phyloP scores from a whole-genome alignment of 2,113 vertebrate genomes.

The Indicator indicator region DNA sequence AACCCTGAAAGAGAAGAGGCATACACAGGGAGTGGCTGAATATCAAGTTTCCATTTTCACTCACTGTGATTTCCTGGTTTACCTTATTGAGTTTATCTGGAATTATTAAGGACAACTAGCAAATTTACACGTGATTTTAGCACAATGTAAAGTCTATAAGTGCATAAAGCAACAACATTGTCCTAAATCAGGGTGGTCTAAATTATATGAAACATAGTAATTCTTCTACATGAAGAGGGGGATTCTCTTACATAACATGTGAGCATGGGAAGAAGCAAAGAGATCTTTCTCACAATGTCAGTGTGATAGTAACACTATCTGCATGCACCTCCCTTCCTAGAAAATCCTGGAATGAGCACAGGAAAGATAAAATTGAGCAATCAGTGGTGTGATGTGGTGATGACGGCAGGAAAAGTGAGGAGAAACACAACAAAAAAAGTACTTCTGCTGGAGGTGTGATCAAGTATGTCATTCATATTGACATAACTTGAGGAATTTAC shows the following conservation, averaged over 20 bases:
- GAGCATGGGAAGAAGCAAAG: background rate
- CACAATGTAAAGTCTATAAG: background rate
- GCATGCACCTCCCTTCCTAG: background rate
- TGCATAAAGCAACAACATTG: background rate
- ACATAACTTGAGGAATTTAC: background rate
- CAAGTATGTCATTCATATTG: background rate
- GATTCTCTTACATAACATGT: accelerated
- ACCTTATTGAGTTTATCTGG: background rate
- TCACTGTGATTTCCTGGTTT: background rate
- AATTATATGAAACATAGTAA: background rate
- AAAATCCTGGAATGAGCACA: background rate
- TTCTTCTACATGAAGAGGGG: background rate
- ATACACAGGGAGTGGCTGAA: background rate
- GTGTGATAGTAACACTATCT: background rate
- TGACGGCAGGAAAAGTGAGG: background rate
- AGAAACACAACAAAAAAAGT: background rate
- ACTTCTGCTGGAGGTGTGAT: accelerated
- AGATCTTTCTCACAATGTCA: background rate
- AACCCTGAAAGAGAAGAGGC: background rate
- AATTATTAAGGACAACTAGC: background rate
- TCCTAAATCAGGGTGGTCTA: background rate
- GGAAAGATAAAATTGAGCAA: background rate
- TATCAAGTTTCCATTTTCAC: background rate
- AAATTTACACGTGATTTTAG: background rate
- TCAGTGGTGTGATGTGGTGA: background rate